A percentile compares a stretch with the other conserved stretches of the same genome.
These are phyloP conservation scores for Beaufortia kweichowensis DNA, from an alignment of 2,113 vertebrate species.

Conservation along the genomic window DNA sequence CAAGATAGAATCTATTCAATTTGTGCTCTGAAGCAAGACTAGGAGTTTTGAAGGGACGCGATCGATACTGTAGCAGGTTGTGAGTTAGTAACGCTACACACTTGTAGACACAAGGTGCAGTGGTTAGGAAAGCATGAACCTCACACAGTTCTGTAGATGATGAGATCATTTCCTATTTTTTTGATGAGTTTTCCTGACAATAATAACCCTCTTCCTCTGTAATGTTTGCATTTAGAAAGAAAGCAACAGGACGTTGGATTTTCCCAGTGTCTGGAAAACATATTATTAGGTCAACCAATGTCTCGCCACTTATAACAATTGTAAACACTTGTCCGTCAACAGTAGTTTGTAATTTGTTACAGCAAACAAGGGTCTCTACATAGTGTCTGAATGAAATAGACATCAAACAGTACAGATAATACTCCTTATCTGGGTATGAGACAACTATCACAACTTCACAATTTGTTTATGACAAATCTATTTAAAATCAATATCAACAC, in stretches of 20 bases:
- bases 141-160: not conserved
- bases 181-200: not conserved
- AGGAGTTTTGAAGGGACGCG: not conserved
- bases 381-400: not conserved
- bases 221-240: not conserved
- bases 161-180: not conserved
- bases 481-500: constrained; percentile 9
- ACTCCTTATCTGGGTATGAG: not conserved
- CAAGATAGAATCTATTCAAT: constrained; percentile 1
- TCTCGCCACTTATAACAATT: not conserved
- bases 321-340: not conserved
- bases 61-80: constrained; percentile 13
- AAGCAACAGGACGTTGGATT: not conserved
- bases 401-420: not conserved
- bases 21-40: not conserved
- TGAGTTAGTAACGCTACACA: not conserved
- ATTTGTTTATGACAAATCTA: not conserved
- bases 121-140: not conserved
- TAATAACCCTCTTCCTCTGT: not conserved
- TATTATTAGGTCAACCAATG: not conserved
- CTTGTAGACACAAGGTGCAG: not conserved
- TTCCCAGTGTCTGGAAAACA: not conserved
- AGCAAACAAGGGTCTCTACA: not conserved
- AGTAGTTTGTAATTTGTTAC: not conserved
- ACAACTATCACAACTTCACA: constrained; percentile 38